Evolutionary conservation across 2,113 vertebrate genomes (phyloP).

Genomic region (Falco punctatus): DNA sequence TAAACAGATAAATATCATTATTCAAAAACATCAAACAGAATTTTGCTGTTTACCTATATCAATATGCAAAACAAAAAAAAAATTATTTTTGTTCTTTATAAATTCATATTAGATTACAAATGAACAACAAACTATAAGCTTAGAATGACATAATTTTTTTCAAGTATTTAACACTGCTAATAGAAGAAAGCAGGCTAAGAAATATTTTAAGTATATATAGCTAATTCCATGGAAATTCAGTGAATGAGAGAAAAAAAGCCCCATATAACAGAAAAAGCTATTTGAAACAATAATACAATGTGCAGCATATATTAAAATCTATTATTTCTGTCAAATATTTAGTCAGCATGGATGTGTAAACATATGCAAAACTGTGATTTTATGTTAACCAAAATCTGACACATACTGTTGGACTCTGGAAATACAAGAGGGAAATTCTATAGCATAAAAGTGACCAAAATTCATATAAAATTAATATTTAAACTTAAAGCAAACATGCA

Average conservation of each 20-base stretch:
- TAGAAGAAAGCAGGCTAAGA: not conserved
- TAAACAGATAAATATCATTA: not conserved
- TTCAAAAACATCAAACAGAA: not conserved
- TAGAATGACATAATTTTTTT: fast-evolving
- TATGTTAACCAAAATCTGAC: constrained; percentile 8
- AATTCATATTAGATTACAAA: fast-evolving
- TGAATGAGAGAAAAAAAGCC: not conserved
- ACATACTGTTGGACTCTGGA: constrained; percentile 17
- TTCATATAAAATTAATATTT: constrained; percentile 35
- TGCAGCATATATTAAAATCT: constrained; percentile 18
- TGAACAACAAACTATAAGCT: not conserved
- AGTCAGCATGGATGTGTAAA: constrained; percentile 50
- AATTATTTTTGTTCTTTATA: not conserved
- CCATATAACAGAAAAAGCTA: not conserved
- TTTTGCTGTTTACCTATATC: not conserved
- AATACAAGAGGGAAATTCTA: constrained; percentile 13
- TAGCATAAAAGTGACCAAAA: not conserved
- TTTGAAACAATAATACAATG: constrained; percentile 26
- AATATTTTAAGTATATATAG: not conserved
- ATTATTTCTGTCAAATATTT: constrained; percentile 60
- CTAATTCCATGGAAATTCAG: constrained; percentile 5
- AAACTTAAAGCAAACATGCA: not conserved
- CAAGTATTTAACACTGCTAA: not conserved
- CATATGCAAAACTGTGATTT: constrained; percentile 1
- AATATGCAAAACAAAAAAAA: fast-evolving